Conservation (phyloP, 2,113 vertebrate species). For the Columba janthina region DNA sequence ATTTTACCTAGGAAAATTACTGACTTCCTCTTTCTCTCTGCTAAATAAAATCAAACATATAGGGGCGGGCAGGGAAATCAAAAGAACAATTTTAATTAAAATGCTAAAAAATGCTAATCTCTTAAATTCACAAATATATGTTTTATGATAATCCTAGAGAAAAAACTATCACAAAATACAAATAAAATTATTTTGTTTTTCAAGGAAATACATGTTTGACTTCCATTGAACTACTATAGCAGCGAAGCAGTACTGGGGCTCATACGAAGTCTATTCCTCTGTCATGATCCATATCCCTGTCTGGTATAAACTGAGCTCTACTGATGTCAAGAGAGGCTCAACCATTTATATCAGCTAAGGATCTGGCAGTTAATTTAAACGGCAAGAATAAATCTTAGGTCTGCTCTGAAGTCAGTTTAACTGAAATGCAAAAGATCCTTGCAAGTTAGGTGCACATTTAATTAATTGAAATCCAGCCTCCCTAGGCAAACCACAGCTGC, state of each 20-base stretch:
- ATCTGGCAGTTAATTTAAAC: conserved; percentile 52
- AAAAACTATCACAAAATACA: background rate
- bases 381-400: conserved; percentile 40
- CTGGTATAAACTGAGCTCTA: background rate
- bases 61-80: too few species aligned
- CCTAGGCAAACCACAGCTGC: conserved; percentile 76
- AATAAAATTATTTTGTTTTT: background rate
- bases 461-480: conserved; percentile 73
- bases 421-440: conserved; percentile 67
- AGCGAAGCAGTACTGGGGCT: background rate
- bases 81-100: background rate
- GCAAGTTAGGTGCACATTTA: conserved; percentile 62
- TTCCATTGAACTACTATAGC: background rate
- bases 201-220: background rate
- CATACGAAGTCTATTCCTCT: background rate
- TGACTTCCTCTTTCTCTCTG: background rate
- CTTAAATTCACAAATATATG: background rate
- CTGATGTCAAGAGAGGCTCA: background rate
- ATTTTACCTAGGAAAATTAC: conserved; percentile 27
- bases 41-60: background rate
- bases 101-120: background rate
- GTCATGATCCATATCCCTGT: background rate
- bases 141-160: background rate
- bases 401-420: conserved; percentile 47
- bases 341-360: background rate